Conservation (phyloP, 1,140 invertebrate species). For the Drosophila littoralis region DNA sequence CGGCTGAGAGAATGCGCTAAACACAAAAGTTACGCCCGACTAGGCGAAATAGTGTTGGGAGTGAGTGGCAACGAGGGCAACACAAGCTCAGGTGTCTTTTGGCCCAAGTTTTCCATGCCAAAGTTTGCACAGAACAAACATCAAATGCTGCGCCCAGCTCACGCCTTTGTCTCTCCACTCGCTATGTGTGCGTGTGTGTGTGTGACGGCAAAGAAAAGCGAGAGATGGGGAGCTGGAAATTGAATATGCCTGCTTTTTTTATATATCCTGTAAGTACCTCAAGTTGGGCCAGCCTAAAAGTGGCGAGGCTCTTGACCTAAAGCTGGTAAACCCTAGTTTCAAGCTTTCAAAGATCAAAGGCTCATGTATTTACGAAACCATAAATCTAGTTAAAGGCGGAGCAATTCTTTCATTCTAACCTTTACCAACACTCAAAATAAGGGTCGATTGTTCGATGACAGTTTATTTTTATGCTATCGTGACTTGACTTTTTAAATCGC, state of each 20-base stretch:
- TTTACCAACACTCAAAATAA: too few relatives aligned
- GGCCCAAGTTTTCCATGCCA: conserved; percentile 73
- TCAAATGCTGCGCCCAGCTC: conserved; percentile 68
- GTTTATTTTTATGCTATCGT: too few relatives aligned
- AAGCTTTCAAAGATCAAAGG: neutral
- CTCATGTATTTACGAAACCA: neutral
- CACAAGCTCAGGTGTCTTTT: conserved; percentile 74
- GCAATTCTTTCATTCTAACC: too few relatives aligned
- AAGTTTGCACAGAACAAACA: conserved; percentile 78
- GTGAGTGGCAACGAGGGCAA: conserved; percentile 19
- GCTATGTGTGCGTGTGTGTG: neutral
- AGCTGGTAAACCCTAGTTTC: neutral
- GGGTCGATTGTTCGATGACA: too few relatives aligned
- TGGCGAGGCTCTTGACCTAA: neutral
- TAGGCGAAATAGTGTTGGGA: conserved; percentile 3
- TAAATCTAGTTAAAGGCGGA: too few relatives aligned
- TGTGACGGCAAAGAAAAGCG: neutral
- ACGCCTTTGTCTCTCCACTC: conserved; percentile 28
- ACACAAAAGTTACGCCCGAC: conserved; percentile 1
- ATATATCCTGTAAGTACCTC: conserved; percentile 10
- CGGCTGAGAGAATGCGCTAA: neutral
- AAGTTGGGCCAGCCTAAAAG: neutral
- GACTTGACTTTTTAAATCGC: too few relatives aligned
- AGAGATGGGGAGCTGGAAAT: conserved; percentile 13
- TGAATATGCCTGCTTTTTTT: conserved; percentile 27